Conservation (phyloP, 1,140 invertebrate species). For the Neodiprion pinetum region DNA sequence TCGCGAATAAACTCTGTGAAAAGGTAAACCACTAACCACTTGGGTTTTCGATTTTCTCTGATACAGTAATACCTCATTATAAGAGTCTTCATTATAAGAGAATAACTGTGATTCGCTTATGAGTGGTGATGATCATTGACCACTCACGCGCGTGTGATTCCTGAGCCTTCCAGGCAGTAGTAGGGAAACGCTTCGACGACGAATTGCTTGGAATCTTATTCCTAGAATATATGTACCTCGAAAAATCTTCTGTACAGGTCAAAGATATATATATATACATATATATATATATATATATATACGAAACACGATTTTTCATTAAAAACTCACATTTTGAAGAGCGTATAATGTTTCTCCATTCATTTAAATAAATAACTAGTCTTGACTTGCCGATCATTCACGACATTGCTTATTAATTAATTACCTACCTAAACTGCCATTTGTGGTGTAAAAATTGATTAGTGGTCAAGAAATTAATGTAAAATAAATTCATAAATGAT, state of each 20-base stretch:
- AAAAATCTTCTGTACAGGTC: background rate
- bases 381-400: background rate
- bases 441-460: conserved; percentile 1
- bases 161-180: no score
- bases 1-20: background rate
- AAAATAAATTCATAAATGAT: conserved; percentile 73
- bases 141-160: no score
- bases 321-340: background rate
- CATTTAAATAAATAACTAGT: background rate
- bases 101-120: no score
- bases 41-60: background rate
- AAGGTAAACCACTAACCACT: background rate
- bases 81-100: no score
- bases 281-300: background rate
- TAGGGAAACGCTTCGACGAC: no score
- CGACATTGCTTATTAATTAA: background rate
- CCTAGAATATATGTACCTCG: background rate
- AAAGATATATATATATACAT: background rate
- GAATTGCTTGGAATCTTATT: no score
- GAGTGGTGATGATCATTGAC: no score
- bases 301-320: background rate
- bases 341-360: background rate
- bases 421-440: conserved; percentile 3
- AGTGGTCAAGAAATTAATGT: background rate
- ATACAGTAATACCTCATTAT: no score